A percentile compares a stretch with the other conserved stretches of the same genome.
These are phyloP conservation scores for Himalopsyche anomala DNA, from an alignment of 2,888 invertebrate species.

Conservation along the genomic window DNA sequence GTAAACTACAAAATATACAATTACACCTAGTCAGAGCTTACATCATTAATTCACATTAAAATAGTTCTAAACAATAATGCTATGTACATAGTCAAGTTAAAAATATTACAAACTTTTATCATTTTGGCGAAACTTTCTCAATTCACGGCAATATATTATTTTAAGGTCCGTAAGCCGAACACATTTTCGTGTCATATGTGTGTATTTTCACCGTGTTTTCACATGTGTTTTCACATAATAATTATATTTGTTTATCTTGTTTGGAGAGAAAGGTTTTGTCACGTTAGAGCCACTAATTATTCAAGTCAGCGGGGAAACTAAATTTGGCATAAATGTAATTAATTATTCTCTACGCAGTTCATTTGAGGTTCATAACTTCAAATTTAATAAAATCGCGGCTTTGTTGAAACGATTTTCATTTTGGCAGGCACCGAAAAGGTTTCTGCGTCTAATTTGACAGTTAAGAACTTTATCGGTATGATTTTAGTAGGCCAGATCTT, in stretches of 20 bases:
- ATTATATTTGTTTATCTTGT: slow-evolving; percentile 31
- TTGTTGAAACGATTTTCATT: not conserved
- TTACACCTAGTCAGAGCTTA: too few relatives aligned
- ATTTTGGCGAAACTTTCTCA: too few relatives aligned
- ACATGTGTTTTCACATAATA: slow-evolving; percentile 3
- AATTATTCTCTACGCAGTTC: slow-evolving; percentile 17
- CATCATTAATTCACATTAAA: too few relatives aligned
- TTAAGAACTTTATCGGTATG: too few relatives aligned
- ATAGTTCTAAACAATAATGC: too few relatives aligned
- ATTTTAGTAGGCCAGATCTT: too few relatives aligned
- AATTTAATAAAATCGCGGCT: not conserved
- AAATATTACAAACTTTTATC: too few relatives aligned
- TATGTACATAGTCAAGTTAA: too few relatives aligned
- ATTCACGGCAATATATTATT: not conserved
- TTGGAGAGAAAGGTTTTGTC: slow-evolving; percentile 12
- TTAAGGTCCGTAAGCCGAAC: not conserved
- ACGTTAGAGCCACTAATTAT: slow-evolving; percentile 4
- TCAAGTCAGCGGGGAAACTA: slow-evolving; percentile 10
- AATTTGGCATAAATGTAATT: slow-evolving; percentile 7
- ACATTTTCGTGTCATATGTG: not conserved
- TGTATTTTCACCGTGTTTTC: not conserved
- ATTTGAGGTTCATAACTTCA: slow-evolving; percentile 1
- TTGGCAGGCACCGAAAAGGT: too few relatives aligned
- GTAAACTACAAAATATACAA: too few relatives aligned
- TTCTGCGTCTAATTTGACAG: too few relatives aligned